A percentile compares a stretch with the other conserved stretches of the same genome.
These are phyloP conservation scores for Diorhabda elongata DNA, from an alignment of 1,140 invertebrate genomes.

Conservation along the genomic window DNA sequence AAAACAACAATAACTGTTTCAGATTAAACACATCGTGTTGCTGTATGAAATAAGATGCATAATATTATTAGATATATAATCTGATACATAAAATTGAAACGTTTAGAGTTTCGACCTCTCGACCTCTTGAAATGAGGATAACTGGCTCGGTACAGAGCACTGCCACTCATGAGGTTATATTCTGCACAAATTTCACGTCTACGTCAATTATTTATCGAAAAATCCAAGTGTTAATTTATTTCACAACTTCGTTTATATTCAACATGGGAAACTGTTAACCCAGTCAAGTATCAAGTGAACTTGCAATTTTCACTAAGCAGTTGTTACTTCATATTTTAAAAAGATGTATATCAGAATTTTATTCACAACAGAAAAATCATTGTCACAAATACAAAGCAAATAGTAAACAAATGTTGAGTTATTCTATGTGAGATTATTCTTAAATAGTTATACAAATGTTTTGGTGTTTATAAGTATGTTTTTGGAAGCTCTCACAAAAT, in stretches of 20 bases:
- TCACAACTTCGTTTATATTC: neutral
- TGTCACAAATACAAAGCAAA: too few species aligned
- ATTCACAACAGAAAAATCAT: too few species aligned
- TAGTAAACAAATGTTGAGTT: too few species aligned
- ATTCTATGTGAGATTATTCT: too few species aligned
- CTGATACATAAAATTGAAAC: slow-evolving; percentile 20
- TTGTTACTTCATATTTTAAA: too few species aligned
- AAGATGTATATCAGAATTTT: too few species aligned
- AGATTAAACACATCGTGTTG: neutral
- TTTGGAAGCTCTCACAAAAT: too few species aligned
- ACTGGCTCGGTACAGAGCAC: neutral
- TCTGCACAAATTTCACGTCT: slow-evolving; percentile 17
- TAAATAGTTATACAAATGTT: too few species aligned
- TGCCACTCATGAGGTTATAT: slow-evolving; percentile 5
- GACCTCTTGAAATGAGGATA: slow-evolving; percentile 17
- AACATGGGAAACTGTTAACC: too few species aligned
- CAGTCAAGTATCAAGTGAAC: too few species aligned
- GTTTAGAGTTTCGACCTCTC: slow-evolving; percentile 12
- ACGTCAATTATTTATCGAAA: slow-evolving; percentile 7
- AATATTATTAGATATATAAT: slow-evolving; percentile 16
- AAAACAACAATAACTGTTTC: slow-evolving; percentile 9
- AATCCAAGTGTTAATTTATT: neutral
- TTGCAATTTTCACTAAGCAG: too few species aligned
- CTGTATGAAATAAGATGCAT: neutral
- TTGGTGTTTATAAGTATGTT: too few species aligned